phyloP scores from a whole-genome alignment of 2,113 vertebrate species.

The Eurystomus gularis region DNA sequence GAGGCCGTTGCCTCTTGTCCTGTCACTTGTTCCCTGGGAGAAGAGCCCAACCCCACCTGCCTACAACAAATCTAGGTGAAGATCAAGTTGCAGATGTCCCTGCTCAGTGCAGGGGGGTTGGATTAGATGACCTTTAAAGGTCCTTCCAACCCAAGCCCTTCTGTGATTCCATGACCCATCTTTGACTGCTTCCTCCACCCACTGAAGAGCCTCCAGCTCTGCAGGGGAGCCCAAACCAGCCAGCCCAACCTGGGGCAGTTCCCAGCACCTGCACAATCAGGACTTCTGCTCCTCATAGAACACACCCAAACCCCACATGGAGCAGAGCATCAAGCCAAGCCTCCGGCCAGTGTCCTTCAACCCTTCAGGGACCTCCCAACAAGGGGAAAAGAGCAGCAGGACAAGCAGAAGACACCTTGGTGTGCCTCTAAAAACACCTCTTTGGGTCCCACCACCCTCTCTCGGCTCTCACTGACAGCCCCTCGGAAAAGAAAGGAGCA shows the following conservation, averaged over 20 bases:
- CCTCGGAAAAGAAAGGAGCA: accelerated
- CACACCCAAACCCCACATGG: too few species aligned
- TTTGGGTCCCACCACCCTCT: neutral
- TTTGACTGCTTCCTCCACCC: neutral
- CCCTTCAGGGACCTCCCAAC: neutral
- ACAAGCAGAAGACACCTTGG: too few species aligned
- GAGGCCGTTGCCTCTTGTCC: too few species aligned
- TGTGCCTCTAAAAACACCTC: accelerated
- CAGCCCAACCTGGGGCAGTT: neutral
- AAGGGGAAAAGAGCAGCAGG: neutral
- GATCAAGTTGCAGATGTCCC: too few species aligned
- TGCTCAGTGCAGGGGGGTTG: too few species aligned
- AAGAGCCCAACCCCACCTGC: too few species aligned
- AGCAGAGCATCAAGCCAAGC: accelerated
- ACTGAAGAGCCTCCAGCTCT: neutral
- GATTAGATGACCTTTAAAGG: too few species aligned
- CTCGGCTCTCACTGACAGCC: accelerated
- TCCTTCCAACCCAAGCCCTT: too few species aligned
- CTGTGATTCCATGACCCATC: too few species aligned
- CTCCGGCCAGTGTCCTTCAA: accelerated
- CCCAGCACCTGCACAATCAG: neutral
- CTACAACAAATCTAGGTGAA: too few species aligned
- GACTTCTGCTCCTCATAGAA: neutral
- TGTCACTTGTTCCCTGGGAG: too few species aligned
- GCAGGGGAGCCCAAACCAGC: neutral